Conservation (phyloP, 2,797 vertebrate species). For the Dermochelys coriacea region DNA sequence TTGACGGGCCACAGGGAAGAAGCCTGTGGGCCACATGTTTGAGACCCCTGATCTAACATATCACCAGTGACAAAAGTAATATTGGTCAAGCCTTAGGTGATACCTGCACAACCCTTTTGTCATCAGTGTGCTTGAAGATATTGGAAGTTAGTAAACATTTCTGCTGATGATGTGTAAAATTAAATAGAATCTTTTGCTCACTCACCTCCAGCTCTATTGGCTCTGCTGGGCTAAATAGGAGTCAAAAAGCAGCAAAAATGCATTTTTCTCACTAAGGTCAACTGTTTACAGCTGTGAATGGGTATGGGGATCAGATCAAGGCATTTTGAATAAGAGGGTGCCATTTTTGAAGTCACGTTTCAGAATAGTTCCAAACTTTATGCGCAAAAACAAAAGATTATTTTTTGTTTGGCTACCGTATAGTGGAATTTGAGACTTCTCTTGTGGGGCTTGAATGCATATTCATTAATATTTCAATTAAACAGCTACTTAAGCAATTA, state of each 20-base stretch:
- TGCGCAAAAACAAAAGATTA: background rate
- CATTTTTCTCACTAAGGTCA: background rate
- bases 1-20: too few species aligned
- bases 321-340: background rate
- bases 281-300: background rate
- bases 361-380: background rate
- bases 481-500: slow-evolving; percentile 28
- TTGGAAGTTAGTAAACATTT: background rate
- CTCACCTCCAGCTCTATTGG: accelerated
- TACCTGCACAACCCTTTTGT: background rate
- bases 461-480: slow-evolving; percentile 26
- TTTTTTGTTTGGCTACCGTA: background rate
- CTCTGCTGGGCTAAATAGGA: background rate
- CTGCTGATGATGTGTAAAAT: background rate
- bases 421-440: background rate
- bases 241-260: background rate
- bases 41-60: background rate
- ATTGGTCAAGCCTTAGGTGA: background rate
- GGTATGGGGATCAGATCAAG: accelerated
- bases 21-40: too few species aligned
- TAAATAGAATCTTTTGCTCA: background rate
- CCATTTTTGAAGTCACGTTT: background rate
- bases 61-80: background rate
- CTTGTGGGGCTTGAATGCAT: background rate
- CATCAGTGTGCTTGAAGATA: background rate